Percentiles rank a stretch among this genome's conserved stretches.
These are phyloP conservation scores for Ichneumon xanthorius DNA, from an alignment of 2,888 invertebrate genomes.

Conservation along the genomic window DNA sequence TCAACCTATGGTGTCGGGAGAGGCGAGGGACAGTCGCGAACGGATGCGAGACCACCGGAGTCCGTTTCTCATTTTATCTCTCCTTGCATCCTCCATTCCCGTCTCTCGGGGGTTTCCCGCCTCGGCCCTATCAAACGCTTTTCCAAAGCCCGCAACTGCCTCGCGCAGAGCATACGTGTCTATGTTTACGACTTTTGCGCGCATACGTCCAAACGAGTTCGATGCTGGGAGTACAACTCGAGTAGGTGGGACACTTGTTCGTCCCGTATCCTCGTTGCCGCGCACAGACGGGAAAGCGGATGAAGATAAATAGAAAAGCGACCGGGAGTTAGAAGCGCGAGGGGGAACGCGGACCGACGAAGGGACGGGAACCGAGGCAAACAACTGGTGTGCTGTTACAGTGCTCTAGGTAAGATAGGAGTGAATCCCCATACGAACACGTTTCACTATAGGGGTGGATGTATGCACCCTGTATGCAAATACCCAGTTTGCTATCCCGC, in stretches of 20 bases:
- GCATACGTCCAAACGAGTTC: constrained; percentile 12
- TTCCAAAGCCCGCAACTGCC: constrained; percentile 17
- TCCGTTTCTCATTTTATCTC: constrained; percentile 7
- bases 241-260: constrained; percentile 13
- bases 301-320: constrained; percentile 61
- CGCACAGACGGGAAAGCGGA: constrained; percentile 37
- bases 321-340: constrained; percentile 13
- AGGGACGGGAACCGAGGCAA: constrained; percentile 45
- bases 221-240: neutral
- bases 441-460: constrained; percentile 1
- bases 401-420: constrained; percentile 24
- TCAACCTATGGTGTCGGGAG: neutral
- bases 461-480: constrained; percentile 46
- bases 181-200: constrained; percentile 42
- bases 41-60: neutral
- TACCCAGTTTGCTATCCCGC: constrained; percentile 49
- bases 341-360: neutral
- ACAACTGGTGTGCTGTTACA: constrained; percentile 46
- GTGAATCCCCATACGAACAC: constrained; percentile 27
- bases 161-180: neutral
- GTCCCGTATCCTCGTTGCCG: constrained; percentile 23
- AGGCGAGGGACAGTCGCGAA: neutral
- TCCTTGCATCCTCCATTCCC: neutral
- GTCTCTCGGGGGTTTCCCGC: neutral
- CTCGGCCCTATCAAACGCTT: constrained; percentile 26